Conservation (phyloP, 2,113 vertebrate genomes). For the Prunella fulvescens region DNA sequence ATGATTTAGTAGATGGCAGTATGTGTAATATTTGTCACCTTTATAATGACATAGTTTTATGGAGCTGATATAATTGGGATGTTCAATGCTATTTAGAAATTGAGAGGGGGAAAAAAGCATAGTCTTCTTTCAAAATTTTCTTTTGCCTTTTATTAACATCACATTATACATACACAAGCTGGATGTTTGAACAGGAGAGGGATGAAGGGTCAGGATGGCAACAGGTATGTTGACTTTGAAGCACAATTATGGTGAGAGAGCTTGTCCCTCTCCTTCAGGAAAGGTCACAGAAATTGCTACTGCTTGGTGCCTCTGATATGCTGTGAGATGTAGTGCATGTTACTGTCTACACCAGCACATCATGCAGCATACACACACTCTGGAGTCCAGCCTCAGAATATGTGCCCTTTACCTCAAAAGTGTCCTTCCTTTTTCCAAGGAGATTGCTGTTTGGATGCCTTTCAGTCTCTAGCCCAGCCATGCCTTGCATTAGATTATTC, state of each 20-base stretch:
- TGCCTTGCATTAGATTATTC: background rate
- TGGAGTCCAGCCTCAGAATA: background rate
- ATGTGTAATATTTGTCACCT: background rate
- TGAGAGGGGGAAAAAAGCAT: background rate
- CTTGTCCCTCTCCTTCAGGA: background rate
- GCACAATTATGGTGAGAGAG: background rate
- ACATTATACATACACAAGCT: background rate
- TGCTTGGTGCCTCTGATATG: background rate
- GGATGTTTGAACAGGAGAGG: background rate
- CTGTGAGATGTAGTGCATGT: background rate
- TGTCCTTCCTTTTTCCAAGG: background rate
- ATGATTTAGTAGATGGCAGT: background rate
- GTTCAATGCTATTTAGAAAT: background rate
- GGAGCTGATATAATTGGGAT: background rate
- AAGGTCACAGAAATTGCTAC: background rate
- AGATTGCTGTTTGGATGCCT: background rate
- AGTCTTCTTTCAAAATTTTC: background rate
- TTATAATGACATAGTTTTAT: constrained; percentile 3
- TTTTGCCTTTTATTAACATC: background rate
- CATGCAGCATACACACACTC: background rate
- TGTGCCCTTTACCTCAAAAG: background rate
- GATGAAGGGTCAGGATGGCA: background rate
- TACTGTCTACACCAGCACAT: background rate
- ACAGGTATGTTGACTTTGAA: background rate
- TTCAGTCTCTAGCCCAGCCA: background rate